Base-by-base conservation (phyloP, 1,140 invertebrate genomes). In the Ganaspis sp. region DNA sequence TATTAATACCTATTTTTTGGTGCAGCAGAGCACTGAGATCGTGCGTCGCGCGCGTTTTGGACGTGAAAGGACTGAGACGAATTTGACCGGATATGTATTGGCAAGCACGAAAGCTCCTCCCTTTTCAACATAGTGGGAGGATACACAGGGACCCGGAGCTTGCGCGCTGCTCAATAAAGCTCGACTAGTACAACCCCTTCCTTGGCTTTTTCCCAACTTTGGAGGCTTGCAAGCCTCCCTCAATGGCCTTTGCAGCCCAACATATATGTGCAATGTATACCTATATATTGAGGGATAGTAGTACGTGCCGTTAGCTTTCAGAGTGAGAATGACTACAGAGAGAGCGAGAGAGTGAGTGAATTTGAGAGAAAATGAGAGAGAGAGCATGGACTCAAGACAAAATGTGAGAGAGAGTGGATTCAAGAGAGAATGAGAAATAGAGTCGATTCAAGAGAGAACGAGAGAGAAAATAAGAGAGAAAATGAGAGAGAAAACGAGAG, bases 21-120 rank as follows among this genome's bases (percentile, higher is more conserved):
- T 40, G 69, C 69, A 40, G 71, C 77, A 29, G 75, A 81, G 79
- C 82, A 75, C 83, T 73, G 82, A 71, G 79, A 76, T 78, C 81
- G 86, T 82, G 83, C 78, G 81, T 83, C 83, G 85, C 87, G 84
- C 87, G 86, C 84, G 88, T 86, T 89, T 87, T 84, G 87, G 87
- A 87, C 87, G 84, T 87, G 82, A 83, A 88, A 89, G 88, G 85
- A 90, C 89, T 90, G 88, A 90, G 78, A 76, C 77, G 73, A 72
- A 69, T 75, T 70, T 77, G 74, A 80, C 83, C 78, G 83, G 75
- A 88, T 83, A 89, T 90, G 88, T 88, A 91, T 90, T 90, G 89
- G 88, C 88, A 80, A 81, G 81, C 77, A 79, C 73, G 81, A 86
- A 90, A 88, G 90, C 90, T 91, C 90, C 90, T 86, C 90, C 90